Conservation (phyloP, 2,797 vertebrate genomes). For the Oreochromis grahami region DNA sequence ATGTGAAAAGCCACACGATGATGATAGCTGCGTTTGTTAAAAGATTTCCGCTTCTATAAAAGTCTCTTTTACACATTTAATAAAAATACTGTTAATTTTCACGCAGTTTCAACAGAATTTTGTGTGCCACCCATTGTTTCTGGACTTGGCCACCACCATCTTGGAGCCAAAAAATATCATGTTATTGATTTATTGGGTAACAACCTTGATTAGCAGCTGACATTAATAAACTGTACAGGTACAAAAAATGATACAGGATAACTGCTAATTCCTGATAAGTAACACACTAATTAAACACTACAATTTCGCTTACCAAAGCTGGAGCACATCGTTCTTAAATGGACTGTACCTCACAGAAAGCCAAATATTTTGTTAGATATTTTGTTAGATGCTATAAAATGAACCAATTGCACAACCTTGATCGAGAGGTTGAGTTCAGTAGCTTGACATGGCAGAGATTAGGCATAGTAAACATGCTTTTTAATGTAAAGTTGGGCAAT, state of each 20-base stretch:
- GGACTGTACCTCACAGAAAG: neutral
- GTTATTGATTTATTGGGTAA: neutral
- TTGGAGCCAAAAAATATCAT: neutral
- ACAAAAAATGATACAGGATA: neutral
- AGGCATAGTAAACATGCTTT: neutral
- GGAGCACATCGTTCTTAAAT: neutral
- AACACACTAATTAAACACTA: neutral
- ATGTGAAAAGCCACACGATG: rapidly evolving
- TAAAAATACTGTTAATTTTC: neutral
- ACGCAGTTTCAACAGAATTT: rapidly evolving
- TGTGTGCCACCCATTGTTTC: neutral
- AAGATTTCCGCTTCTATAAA: neutral
- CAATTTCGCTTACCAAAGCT: neutral
- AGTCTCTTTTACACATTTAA: neutral
- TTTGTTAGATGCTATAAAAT: neutral
- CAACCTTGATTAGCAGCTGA: rapidly evolving
- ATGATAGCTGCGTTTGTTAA: neutral
- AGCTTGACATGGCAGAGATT: neutral
- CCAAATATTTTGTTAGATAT: rapidly evolving
- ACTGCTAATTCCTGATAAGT: neutral
- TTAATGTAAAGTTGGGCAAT: neutral
- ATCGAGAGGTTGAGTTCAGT: neutral
- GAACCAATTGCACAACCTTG: neutral
- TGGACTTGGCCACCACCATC: neutral
- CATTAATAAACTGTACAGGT: neutral